Evolutionary conservation across 2,888 invertebrate genomes (phyloP).

Genomic region (Neria commutata): DNA sequence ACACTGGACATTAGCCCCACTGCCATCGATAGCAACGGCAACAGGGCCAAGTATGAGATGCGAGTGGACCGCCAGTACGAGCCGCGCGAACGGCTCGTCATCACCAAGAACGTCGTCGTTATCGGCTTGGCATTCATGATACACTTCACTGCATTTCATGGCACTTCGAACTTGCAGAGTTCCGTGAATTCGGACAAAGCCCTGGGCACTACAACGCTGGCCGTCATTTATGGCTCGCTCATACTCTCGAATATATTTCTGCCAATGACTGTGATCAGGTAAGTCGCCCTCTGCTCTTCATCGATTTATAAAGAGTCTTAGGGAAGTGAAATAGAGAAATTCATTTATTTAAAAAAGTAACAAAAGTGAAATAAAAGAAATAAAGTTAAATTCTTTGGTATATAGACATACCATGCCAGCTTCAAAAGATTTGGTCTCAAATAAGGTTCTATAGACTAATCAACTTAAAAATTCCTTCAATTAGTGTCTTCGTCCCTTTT

Average conservation of each 20-base stretch:
- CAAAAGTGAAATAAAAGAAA: too few relatives aligned
- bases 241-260: slow-evolving; percentile 89
- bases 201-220: slow-evolving; percentile 81
- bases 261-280: slow-evolving; percentile 84
- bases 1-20: background rate
- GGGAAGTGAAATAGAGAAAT: too few relatives aligned
- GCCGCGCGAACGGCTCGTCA: slow-evolving; percentile 73
- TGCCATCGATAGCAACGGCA: slow-evolving; percentile 2
- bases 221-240: slow-evolving; percentile 85
- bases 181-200: slow-evolving; percentile 83
- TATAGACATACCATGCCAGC: too few relatives aligned
- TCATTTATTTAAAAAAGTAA: too few relatives aligned
- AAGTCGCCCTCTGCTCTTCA: slow-evolving; percentile 47
- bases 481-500: too few relatives aligned
- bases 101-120: slow-evolving; percentile 82
- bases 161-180: slow-evolving; percentile 82
- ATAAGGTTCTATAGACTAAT: too few relatives aligned
- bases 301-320: too few relatives aligned
- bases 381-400: too few relatives aligned
- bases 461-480: too few relatives aligned
- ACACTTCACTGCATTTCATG: slow-evolving; percentile 91
- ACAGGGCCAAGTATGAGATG: background rate
- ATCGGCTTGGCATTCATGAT: slow-evolving; percentile 90
- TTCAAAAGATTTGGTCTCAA: too few relatives aligned
- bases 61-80: slow-evolving; percentile 55